A percentile compares a stretch with the other conserved stretches of the same genome.
Conservation (phyloP, 2,113 vertebrate genomes). For the Hydrochoerus hydrochaeris region DNA sequence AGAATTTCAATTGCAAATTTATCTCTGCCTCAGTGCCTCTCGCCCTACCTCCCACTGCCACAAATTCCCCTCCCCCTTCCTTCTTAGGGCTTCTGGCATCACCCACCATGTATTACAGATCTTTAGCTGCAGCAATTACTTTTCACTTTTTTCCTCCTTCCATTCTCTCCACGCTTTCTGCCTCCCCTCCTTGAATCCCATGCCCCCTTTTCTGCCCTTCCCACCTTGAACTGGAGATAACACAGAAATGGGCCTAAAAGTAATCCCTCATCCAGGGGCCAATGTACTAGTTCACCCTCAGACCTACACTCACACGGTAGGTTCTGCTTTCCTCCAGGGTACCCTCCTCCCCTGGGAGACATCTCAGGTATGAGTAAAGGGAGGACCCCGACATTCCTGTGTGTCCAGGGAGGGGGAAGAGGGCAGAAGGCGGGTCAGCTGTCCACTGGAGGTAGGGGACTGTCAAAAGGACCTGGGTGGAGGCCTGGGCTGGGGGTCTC, state of each 20-base stretch:
- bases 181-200: background rate
- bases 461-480: background rate
- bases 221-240: conserved; percentile 8
- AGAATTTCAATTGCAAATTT: conserved; percentile 76
- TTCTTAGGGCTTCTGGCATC: background rate
- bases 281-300: background rate
- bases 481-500: background rate
- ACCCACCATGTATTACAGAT: conserved; percentile 63
- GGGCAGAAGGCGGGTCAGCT: background rate
- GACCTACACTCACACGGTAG: background rate
- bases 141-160: conserved; percentile 12
- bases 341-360: background rate
- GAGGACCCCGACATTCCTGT: background rate
- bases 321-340: background rate
- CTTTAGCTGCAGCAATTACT: conserved; percentile 56
- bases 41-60: background rate
- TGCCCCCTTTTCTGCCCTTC: conserved; percentile 7
- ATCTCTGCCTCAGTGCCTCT: conserved; percentile 66
- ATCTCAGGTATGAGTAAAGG: background rate
- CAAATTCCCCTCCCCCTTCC: background rate
- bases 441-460: background rate
- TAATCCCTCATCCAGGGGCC: background rate
- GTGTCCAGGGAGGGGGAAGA: background rate
- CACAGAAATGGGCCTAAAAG: conserved; percentile 3
- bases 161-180: conserved; percentile 25